A percentile compares a stretch with the other conserved stretches of the same genome.
phyloP scores from a whole-genome alignment of 2,888 invertebrate genomes.

The Acrobasis repandana region DNA sequence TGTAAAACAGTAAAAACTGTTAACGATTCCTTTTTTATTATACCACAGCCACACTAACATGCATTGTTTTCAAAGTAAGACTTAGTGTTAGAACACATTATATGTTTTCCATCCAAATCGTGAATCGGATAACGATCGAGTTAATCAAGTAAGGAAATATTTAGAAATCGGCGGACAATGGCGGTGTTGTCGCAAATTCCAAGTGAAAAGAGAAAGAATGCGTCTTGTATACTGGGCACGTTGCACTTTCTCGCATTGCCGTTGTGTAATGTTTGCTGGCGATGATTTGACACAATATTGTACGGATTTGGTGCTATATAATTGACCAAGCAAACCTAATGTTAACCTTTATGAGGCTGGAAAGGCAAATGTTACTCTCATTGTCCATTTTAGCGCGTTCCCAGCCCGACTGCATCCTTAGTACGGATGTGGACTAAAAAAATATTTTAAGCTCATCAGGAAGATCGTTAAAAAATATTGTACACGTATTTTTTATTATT shows the following conservation, averaged over 20 bases:
- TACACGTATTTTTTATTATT: no score
- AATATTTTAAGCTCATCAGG: no score
- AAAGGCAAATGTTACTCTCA: no score
- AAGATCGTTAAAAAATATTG: no score
- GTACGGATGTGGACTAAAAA: no score
- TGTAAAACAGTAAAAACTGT: no score
- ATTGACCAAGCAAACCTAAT: no score
- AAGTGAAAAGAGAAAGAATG: constrained; percentile 57
- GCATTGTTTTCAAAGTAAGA: not conserved
- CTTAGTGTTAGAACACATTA: not conserved
- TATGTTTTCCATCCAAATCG: constrained; percentile 8
- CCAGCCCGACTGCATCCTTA: no score
- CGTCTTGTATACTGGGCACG: constrained; percentile 47
- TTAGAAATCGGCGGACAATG: constrained; percentile 44
- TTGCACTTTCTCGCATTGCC: constrained; percentile 48
- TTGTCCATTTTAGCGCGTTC: no score
- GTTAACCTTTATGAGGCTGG: no score
- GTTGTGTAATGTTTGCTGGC: constrained; percentile 32
- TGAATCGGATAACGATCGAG: constrained; percentile 22
- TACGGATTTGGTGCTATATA: not conserved
- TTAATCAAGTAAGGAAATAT: constrained; percentile 34
- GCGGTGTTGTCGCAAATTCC: constrained; percentile 47
- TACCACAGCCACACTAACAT: no score
- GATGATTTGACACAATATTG: constrained; percentile 4
- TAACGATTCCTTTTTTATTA: no score